These are phyloP conservation scores for Boloria euphrosyne DNA, from an alignment of 2,888 invertebrate species.

Conservation along the genomic window DNA sequence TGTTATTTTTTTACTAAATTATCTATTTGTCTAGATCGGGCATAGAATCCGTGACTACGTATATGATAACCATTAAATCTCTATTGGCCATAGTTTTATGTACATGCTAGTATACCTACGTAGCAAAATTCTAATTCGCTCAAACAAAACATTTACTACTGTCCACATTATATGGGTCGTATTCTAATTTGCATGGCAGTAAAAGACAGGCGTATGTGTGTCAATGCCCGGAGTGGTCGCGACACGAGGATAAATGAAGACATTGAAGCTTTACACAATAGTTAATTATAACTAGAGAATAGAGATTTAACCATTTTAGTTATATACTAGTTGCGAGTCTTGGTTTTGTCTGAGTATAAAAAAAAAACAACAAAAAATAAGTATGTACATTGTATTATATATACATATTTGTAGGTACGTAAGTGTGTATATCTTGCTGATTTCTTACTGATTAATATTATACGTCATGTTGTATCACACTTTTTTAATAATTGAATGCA, in stretches of 20 bases:
- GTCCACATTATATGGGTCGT: constrained; percentile 12
- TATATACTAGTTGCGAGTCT: too few species aligned
- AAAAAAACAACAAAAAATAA: too few species aligned
- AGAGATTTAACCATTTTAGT: too few species aligned
- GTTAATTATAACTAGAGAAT: background rate
- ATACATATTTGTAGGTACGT: too few species aligned
- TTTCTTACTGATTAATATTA: too few species aligned
- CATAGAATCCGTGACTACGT: background rate
- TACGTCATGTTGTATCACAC: too few species aligned
- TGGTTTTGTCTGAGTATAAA: too few species aligned
- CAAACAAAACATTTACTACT: background rate
- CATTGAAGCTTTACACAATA: background rate
- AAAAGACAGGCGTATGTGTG: constrained; percentile 1
- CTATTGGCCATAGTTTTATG: background rate
- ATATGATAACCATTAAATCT: background rate
- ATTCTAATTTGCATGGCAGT: constrained; percentile 11
- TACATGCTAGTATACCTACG: background rate
- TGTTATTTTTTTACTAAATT: too few species aligned
- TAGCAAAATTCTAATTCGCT: constrained; percentile 8
- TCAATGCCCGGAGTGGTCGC: constrained; percentile 8
- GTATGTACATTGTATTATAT: too few species aligned
- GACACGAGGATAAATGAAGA: background rate
- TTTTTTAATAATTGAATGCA: too few species aligned
- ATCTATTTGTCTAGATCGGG: too few species aligned
- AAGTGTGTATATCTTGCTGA: too few species aligned